Evolutionary conservation across 2,797 vertebrate genomes (phyloP).

Genomic region (Xenentodon cancila): DNA sequence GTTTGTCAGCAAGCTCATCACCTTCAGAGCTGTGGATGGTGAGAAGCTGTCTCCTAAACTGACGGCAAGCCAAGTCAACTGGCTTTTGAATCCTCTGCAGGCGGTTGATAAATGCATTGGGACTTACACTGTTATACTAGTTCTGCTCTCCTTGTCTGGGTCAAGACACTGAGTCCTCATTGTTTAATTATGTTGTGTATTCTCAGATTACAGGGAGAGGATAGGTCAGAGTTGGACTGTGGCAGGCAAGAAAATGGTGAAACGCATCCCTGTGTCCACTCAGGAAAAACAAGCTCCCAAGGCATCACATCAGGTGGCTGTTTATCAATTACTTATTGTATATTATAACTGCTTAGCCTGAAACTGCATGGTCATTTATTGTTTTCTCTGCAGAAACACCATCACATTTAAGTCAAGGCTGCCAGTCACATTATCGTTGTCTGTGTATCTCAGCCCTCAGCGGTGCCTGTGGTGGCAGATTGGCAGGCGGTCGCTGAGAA

Average conservation of each 20-base stretch:
- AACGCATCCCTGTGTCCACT: conserved; percentile 45
- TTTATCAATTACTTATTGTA: neutral
- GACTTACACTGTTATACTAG: too few species aligned
- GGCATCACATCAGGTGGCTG: conserved; percentile 81
- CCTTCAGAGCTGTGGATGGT: conserved; percentile 90
- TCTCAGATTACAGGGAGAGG: conserved; percentile 85
- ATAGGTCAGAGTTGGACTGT: conserved; percentile 83
- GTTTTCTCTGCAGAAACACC: too few species aligned
- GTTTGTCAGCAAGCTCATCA: conserved; percentile 95
- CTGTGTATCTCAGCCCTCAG: conserved; percentile 60
- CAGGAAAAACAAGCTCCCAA: conserved; percentile 68
- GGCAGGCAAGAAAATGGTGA: conserved; percentile 74
- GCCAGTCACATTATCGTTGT: neutral
- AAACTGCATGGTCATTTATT: too few species aligned
- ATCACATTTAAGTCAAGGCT: neutral
- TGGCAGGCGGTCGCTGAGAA: conserved; percentile 80
- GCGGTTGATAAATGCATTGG: too few species aligned
- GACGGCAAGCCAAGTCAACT: too few species aligned
- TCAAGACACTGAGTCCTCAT: too few species aligned
- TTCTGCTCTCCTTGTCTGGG: too few species aligned
- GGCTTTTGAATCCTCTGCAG: too few species aligned
- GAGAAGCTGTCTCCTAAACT: conserved; percentile 24
- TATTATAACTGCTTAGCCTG: too few species aligned
- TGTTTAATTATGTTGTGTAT: too few species aligned
- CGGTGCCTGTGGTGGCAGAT: conserved; percentile 28